A percentile compares a stretch with the other conserved stretches of the same genome.
These are phyloP conservation scores for Lasiommata megera DNA, from an alignment of 2,888 invertebrate species.

Conservation along the genomic window DNA sequence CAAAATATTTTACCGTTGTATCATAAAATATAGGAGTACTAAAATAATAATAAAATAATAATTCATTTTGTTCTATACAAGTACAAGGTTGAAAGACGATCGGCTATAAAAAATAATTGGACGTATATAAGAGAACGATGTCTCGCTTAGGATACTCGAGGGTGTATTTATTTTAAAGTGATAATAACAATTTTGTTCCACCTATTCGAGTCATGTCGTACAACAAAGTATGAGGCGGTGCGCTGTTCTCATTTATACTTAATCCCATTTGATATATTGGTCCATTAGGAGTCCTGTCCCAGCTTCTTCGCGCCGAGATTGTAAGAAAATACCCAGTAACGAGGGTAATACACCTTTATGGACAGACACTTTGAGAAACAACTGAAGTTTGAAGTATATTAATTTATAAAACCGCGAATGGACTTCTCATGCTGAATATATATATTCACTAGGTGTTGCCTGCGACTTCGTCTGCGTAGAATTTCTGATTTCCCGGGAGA, in stretches of 20 bases:
- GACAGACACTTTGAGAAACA: conserved; percentile 37
- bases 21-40: neutral
- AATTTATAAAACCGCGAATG: neutral
- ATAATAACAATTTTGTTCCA: conserved; percentile 45
- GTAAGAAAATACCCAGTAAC: conserved; percentile 63
- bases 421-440: too few species aligned
- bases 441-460: too few species aligned
- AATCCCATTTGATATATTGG: conserved; percentile 78
- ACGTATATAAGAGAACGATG: conserved; percentile 14
- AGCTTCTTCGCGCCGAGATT: conserved; percentile 57
- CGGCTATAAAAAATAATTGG: conserved; percentile 25
- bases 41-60: conserved; percentile 37
- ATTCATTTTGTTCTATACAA: conserved; percentile 30
- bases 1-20: neutral
- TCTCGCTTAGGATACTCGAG: conserved; percentile 10
- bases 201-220: conserved; percentile 61
- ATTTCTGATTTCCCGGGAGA: too few species aligned
- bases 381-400: conserved; percentile 25
- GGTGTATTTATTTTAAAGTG: conserved; percentile 35
- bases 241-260: conserved; percentile 70
- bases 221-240: conserved; percentile 63
- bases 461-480: too few species aligned
- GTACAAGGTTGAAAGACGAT: neutral
- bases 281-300: conserved; percentile 70
- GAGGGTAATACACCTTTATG: conserved; percentile 52